Conservation (phyloP, 2,797 vertebrate genomes). For the Netta rufina region DNA sequence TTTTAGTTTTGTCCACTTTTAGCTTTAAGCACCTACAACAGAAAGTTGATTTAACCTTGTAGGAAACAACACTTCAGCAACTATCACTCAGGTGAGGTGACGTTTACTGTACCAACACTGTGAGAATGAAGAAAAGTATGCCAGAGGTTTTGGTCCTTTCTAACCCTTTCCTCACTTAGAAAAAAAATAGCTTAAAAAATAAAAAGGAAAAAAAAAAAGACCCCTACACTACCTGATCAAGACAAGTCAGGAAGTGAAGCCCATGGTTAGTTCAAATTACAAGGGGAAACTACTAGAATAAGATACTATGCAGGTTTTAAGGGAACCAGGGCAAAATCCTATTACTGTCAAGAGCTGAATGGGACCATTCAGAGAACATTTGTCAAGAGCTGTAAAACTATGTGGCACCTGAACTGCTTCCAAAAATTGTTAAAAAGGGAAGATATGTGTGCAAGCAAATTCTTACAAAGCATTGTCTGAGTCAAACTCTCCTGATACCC, state of each 20-base stretch:
- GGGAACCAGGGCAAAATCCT: not conserved
- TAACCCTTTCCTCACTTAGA: not conserved
- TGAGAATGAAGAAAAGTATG: not conserved
- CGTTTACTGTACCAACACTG: not conserved
- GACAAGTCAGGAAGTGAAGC: not conserved
- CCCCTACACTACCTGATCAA: not conserved
- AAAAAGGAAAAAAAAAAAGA: not conserved
- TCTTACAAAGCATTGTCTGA: not conserved
- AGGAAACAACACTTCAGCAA: not conserved
- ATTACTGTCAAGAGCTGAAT: not conserved
- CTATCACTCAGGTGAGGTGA: not conserved
- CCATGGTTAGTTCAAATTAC: not conserved
- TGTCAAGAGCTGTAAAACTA: not conserved
- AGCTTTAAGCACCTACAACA: constrained; percentile 85
- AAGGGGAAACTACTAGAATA: not conserved
- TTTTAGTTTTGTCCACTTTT: constrained; percentile 85
- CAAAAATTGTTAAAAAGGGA: not conserved
- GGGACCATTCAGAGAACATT: not conserved
- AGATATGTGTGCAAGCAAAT: not conserved
- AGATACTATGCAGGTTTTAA: not conserved
- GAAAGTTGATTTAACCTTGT: not conserved
- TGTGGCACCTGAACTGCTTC: not conserved
- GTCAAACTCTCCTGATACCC: not conserved
- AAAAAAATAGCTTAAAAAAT: not conserved
- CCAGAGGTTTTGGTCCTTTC: not conserved